Conservation (phyloP, 2,797 vertebrate genomes). For the Halcyon badia region DNA sequence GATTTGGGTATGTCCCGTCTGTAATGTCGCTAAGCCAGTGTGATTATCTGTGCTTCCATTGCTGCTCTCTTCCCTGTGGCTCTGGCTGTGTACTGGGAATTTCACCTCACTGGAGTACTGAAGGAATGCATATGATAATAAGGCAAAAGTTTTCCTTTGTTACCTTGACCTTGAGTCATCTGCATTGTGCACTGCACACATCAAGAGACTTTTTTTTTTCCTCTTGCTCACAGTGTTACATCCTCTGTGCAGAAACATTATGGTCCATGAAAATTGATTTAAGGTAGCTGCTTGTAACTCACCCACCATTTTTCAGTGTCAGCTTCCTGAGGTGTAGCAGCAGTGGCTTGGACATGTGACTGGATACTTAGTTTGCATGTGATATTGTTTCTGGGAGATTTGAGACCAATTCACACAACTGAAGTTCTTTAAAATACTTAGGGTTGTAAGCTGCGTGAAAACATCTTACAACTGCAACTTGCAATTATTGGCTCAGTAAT, state of each 20-base stretch:
- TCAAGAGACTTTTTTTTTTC: background rate
- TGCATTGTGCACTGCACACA: background rate
- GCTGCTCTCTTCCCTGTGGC: background rate
- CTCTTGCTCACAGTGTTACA: background rate
- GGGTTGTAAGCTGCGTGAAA: background rate
- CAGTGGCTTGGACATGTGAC: background rate
- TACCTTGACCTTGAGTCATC: background rate
- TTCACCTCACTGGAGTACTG: background rate
- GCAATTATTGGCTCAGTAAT: background rate
- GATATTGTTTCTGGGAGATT: background rate
- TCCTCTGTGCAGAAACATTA: background rate
- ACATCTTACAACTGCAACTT: background rate
- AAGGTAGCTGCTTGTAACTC: background rate
- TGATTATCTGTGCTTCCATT: background rate
- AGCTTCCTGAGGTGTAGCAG: background rate
- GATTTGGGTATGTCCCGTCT: background rate
- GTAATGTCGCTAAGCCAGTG: rapidly evolving
- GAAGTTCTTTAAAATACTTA: background rate
- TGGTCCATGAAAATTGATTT: background rate
- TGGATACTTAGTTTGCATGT: background rate
- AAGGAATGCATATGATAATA: background rate
- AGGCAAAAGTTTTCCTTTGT: background rate
- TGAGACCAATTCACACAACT: background rate
- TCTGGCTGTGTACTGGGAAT: background rate
- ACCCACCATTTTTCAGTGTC: background rate